Base-by-base conservation (phyloP, 2,888 invertebrate species). In the Diogma glabrata region DNA sequence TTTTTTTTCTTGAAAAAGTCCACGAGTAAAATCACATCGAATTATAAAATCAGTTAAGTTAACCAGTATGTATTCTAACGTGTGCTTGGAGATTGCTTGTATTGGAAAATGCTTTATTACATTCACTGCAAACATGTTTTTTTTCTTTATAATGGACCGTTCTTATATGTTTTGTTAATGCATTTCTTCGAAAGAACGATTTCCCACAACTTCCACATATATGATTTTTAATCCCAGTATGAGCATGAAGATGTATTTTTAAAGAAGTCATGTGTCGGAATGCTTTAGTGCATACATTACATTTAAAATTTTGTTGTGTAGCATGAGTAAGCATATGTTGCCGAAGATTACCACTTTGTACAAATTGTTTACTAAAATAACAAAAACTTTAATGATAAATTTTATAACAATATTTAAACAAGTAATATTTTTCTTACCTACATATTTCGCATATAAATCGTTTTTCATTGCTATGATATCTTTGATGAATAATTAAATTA, bases 41-140 rank as follows among this genome's bases (percentile, higher is more conserved):
- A n/a, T n/a, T n/a, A n/a, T n/a, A n/a, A n/a, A n/a, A n/a, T n/a
- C n/a, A n/a, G n/a, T n/a, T n/a, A n/a, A n/a, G n/a, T n/a, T n/a
- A n/a, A n/a, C 43, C 43, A 2, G 43, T 43, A 14, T 43, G 43
- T 22, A 43, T 43, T 9, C 43, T 12, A 43, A 43, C 20, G 23
- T 43, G 43, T 12, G 22, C n/a, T 8, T 43, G 43, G 7, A 43
- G 23, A 43, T 43, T 43, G 14, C 43, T 43, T 3, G 43, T 43
- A 43, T 43, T 43, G 8, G 43, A 43, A 43, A 43, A 43, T 12
- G 43, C 43, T n/a, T 43, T 43, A n/a, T 43, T 14, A 9, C 43
- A 43, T 22, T 43, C 43, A 7, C n/a, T 43, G 23, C 43, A 43
- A n/a, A 43, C 43, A 23, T 43, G 9, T 22, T 23, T 12, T n/a